Conservation (phyloP, 2,113 vertebrate genomes). For the Antechinus stuartii region DNA sequence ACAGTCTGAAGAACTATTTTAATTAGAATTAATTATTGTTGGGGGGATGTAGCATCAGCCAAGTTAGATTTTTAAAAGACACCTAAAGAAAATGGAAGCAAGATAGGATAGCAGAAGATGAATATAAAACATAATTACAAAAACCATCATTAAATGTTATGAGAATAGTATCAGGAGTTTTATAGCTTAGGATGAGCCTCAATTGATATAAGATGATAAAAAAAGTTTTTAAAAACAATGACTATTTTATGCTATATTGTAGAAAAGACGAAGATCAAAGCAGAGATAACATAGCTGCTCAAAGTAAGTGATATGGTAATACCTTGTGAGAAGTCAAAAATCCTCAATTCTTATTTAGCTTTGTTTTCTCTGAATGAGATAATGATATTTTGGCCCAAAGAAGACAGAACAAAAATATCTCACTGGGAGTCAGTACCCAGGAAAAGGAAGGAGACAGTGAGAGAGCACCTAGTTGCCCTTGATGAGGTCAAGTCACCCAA, state of each 20-base stretch:
- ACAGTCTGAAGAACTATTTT: background rate
- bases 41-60: background rate
- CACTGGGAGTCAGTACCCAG: background rate
- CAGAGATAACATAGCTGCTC: background rate
- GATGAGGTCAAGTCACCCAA: background rate
- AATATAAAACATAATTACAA: background rate
- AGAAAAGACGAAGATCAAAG: background rate
- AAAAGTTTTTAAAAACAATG: background rate
- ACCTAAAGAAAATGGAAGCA: background rate
- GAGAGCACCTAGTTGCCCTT: background rate
- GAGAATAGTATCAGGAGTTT: background rate
- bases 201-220: background rate
- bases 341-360: background rate
- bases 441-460: background rate
- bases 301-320: background rate
- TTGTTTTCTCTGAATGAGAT: background rate
- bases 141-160: background rate
- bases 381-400: background rate
- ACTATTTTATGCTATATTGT: background rate
- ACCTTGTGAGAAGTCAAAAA: background rate
- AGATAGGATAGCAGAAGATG: background rate
- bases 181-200: background rate
- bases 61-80: background rate
- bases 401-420: background rate
- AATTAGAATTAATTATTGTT: background rate